These are phyloP conservation scores for Ypsolopha scabrella DNA, from an alignment of 2,888 invertebrate species.

Conservation along the genomic window DNA sequence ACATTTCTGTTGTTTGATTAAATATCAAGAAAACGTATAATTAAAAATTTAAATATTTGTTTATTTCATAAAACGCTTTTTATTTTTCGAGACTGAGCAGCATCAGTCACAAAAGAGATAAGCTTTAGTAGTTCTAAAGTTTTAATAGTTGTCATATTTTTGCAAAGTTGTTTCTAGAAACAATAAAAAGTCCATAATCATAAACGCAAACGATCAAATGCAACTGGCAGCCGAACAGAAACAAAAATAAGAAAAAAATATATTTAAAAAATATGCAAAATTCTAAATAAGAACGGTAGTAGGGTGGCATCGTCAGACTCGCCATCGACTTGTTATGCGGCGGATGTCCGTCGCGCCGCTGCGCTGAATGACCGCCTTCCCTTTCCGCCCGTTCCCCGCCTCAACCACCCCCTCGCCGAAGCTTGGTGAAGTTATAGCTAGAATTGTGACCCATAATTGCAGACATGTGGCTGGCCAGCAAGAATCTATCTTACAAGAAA, in stretches of 20 bases:
- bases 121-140: too few species aligned
- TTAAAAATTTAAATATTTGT: too few species aligned
- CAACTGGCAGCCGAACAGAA: neutral
- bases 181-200: neutral
- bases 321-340: slow-evolving; percentile 70
- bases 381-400: slow-evolving; percentile 42
- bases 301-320: slow-evolving; percentile 24
- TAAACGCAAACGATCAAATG: neutral
- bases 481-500: neutral
- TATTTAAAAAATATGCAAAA: slow-evolving; percentile 1
- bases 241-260: neutral
- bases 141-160: too few species aligned
- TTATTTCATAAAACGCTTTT: too few species aligned
- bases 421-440: slow-evolving; percentile 43
- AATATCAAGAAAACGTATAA: too few species aligned
- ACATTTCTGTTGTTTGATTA: too few species aligned
- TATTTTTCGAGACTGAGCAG: too few species aligned
- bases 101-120: too few species aligned
- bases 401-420: slow-evolving; percentile 20
- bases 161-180: too few species aligned
- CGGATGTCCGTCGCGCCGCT: slow-evolving; percentile 70
- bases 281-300: neutral
- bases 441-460: slow-evolving; percentile 64
- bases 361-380: slow-evolving; percentile 70
- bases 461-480: slow-evolving; percentile 35